Evolutionary conservation across 2,888 invertebrate genomes (phyloP).

Genomic region (Nephrotoma guestfalica): DNA sequence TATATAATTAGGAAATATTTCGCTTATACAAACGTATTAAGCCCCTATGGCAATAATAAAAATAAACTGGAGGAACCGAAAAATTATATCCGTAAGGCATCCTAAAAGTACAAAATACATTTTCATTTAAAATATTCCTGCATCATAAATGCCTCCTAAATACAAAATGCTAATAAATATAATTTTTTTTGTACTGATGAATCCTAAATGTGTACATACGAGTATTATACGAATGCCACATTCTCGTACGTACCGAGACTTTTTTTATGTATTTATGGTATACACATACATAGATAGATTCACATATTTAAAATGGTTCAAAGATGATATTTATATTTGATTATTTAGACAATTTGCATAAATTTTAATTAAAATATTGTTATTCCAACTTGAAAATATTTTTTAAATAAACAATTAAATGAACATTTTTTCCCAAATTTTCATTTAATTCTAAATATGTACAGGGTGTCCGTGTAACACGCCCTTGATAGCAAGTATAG

Average conservation of each 20-base stretch:
- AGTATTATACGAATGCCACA: too few species aligned
- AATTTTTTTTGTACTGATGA: not conserved
- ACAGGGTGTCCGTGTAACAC: too few species aligned
- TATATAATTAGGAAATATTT: not conserved
- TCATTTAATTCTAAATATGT: not conserved
- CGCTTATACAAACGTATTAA: not conserved
- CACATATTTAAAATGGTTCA: not conserved
- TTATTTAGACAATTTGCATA: not conserved
- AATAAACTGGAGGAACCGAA: slow-evolving; percentile 8
- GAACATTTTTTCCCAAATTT: not conserved
- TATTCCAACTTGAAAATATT: not conserved
- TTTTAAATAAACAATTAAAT: not conserved
- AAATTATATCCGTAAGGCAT: slow-evolving; percentile 5
- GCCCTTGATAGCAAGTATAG: too few species aligned
- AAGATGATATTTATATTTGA: not conserved
- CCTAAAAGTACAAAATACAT: slow-evolving; percentile 7
- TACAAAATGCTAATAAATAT: not conserved
- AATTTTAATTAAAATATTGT: not conserved
- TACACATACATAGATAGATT: not conserved
- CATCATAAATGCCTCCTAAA: not conserved
- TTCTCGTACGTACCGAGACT: not conserved
- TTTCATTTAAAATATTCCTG: not conserved
- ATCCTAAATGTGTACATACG: not conserved
- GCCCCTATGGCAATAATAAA: not conserved
- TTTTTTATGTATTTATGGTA: not conserved